Evolutionary conservation across 2,797 vertebrate species (phyloP).

Genomic region (Amblyopsis hoosieri): DNA sequence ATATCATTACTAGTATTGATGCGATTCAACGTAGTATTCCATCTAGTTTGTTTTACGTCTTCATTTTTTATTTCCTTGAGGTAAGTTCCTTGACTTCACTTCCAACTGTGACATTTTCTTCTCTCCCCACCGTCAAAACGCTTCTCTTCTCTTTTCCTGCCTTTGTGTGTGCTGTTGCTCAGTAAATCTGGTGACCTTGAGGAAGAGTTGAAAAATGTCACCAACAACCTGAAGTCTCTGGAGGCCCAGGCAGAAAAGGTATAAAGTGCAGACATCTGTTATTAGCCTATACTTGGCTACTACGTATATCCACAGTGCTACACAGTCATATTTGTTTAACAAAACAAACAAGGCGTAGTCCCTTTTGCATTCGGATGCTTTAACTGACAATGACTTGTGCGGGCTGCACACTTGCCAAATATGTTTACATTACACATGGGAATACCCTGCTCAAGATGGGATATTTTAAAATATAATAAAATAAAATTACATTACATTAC

Average conservation of each 20-base stretch:
- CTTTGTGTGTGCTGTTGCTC: constrained; percentile 60
- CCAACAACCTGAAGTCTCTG: constrained; percentile 99
- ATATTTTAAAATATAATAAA: too few species aligned
- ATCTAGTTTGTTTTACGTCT: constrained; percentile 5
- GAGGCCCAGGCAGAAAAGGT: constrained; percentile 92
- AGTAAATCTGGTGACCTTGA: constrained; percentile 99
- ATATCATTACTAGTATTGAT: too few species aligned
- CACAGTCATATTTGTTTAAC: background rate
- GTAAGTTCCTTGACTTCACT: constrained; percentile 12
- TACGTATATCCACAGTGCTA: background rate
- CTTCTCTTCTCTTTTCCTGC: constrained; percentile 65
- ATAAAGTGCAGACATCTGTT: constrained; percentile 12
- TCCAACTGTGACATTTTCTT: constrained; percentile 40
- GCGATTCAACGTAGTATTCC: background rate
- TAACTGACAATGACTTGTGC: background rate
- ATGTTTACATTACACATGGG: too few species aligned
- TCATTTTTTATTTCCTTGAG: background rate
- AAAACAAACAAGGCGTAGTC: background rate
- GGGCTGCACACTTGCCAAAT: too few species aligned
- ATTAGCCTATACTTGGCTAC: background rate
- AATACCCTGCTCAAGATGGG: too few species aligned
- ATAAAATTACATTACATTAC: too few species aligned
- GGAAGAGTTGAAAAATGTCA: constrained; percentile 99
- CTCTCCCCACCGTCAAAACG: constrained; percentile 70
- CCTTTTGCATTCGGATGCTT: background rate